Evolutionary conservation across 2,888 invertebrate genomes (phyloP).

Genomic region (Thumatha senex): DNA sequence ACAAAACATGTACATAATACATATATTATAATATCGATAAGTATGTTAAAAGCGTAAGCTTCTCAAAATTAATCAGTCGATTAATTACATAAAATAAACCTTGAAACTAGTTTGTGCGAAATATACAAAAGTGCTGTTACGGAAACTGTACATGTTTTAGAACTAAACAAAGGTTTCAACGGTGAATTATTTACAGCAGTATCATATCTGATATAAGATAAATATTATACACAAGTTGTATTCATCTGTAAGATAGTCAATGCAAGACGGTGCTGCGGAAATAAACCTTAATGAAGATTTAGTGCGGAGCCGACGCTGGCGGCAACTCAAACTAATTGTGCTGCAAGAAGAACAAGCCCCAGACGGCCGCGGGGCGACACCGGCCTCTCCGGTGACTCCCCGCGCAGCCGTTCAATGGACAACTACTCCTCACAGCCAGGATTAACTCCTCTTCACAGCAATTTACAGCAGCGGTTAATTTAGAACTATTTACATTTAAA

Average conservation of each 20-base stretch:
- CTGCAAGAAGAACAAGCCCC: slow-evolving; percentile 88
- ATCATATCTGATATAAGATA: slow-evolving; percentile 71
- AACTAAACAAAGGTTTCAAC: slow-evolving; percentile 82
- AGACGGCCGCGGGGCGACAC: slow-evolving; percentile 41
- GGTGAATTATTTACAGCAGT: slow-evolving; percentile 84
- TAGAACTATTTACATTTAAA: slow-evolving; percentile 82
- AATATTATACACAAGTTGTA: slow-evolving; percentile 79
- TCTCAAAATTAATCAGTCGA: slow-evolving; percentile 77
- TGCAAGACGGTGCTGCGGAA: slow-evolving; percentile 84
- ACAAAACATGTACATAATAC: slow-evolving; percentile 83
- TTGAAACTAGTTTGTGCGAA: slow-evolving; percentile 81
- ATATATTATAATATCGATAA: slow-evolving; percentile 77
- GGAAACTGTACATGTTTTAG: slow-evolving; percentile 85
- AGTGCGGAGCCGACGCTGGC: slow-evolving; percentile 81
- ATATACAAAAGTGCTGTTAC: slow-evolving; percentile 84
- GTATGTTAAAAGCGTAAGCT: slow-evolving; percentile 83
- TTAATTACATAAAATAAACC: slow-evolving; percentile 78
- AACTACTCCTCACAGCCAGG: slow-evolving; percentile 83
- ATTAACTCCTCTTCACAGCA: slow-evolving; percentile 77
- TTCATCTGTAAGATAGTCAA: slow-evolving; percentile 78
- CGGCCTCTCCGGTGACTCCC: slow-evolving; percentile 26
- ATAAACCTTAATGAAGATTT: slow-evolving; percentile 79
- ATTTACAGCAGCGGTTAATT: slow-evolving; percentile 81
- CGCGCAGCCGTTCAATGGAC: slow-evolving; percentile 71
- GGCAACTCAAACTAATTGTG: slow-evolving; percentile 89